Evolutionary conservation across 2,113 vertebrate species (phyloP).

Genomic region (Gymnobelideus leadbeateri): DNA sequence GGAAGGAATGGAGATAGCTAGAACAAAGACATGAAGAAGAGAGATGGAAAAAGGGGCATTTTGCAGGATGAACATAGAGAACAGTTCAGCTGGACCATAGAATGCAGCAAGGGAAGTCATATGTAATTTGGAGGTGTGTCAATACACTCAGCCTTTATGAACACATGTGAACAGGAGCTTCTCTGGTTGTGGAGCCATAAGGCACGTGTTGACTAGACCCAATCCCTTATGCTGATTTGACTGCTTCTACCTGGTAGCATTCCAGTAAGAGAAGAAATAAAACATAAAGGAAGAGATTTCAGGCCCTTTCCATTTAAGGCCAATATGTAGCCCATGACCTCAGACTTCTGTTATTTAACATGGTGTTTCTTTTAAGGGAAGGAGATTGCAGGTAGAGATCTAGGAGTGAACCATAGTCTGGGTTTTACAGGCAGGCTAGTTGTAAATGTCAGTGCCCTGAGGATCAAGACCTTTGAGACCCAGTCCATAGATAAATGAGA

Average conservation of each 20-base stretch:
- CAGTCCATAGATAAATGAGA: not conserved
- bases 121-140: not conserved
- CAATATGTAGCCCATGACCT: not conserved
- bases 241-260: not conserved
- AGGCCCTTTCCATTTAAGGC: not conserved
- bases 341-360: not conserved
- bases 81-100: not conserved
- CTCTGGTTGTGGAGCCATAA: not conserved
- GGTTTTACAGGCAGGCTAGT: not conserved
- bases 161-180: not conserved
- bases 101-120: not conserved
- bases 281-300: not conserved
- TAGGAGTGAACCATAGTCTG: not conserved
- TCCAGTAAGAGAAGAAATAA: not conserved
- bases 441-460: not conserved
- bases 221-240: not conserved
- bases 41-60: not conserved
- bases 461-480: not conserved
- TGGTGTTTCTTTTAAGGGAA: not conserved
- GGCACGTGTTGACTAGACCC: not conserved
- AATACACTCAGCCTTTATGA: not conserved
- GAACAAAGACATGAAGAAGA: not conserved
- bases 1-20: not conserved
- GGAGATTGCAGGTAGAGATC: not conserved
- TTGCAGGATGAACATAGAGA: not conserved